phyloP scores from a whole-genome alignment of 1,140 invertebrate species.

The Drosophila bipectinata region DNA sequence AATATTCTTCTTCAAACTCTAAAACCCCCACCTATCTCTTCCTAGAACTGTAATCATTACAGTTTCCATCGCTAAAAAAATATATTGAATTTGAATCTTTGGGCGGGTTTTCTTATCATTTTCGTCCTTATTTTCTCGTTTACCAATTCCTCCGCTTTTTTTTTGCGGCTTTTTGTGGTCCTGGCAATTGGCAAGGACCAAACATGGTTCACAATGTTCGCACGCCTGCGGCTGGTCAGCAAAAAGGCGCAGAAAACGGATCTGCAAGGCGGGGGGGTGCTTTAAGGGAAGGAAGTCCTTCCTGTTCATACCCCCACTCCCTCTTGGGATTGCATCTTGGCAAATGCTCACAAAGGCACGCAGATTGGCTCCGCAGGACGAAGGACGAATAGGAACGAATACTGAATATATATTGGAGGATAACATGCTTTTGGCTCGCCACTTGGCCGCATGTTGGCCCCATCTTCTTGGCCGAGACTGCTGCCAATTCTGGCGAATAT shows the following conservation, averaged over 20 bases:
- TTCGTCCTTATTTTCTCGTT: background rate
- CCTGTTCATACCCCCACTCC: too few species aligned
- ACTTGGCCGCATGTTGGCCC: constrained; percentile 64
- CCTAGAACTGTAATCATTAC: too few species aligned
- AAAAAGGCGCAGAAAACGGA: background rate
- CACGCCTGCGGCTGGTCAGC: constrained; percentile 46
- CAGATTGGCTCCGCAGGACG: constrained; percentile 54
- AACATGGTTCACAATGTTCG: constrained; percentile 55
- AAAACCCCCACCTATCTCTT: too few species aligned
- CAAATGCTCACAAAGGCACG: constrained; percentile 57
- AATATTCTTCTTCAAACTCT: too few species aligned
- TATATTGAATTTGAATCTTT: constrained; percentile 1
- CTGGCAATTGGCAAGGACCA: constrained; percentile 41
- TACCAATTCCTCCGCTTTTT: background rate
- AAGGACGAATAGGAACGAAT: background rate
- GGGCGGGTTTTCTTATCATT: background rate
- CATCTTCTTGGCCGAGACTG: constrained; percentile 4
- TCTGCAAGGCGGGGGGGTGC: background rate
- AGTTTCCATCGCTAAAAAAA: too few species aligned
- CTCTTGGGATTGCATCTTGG: constrained; percentile 47
- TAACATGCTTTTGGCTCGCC: constrained; percentile 73
- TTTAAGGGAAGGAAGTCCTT: background rate
- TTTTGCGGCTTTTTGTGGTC: constrained; percentile 14
- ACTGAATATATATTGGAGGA: constrained; percentile 11
- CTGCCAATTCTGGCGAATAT: constrained; percentile 46